A percentile compares a stretch with the other conserved stretches of the same genome.
Evolutionary conservation across 92 coral and sea anemone species (phyloP).

Genomic region (Metridium senile): DNA sequence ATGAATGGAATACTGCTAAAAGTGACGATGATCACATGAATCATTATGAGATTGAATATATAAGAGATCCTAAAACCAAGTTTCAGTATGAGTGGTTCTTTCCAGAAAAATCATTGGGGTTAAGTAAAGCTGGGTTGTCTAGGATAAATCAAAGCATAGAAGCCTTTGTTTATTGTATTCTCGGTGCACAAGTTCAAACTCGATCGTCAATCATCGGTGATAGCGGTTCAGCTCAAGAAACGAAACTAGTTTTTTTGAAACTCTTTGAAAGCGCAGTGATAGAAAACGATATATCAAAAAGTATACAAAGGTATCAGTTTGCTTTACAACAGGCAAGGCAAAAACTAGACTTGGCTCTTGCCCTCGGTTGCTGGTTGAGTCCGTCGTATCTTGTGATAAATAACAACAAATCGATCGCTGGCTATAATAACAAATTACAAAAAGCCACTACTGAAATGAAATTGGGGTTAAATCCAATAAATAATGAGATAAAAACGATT

Average conservation of each 20-base stretch:
- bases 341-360: conserved; percentile 8
- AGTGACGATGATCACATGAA: not conserved
- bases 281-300: conserved; percentile 4
- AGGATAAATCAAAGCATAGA: conserved; percentile 37
- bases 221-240: conserved; percentile 22
- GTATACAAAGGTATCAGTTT: conserved; percentile 21
- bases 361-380: conserved; percentile 34
- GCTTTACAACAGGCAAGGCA: conserved; percentile 24
- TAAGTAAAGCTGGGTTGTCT: conserved; percentile 29
- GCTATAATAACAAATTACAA: conserved; percentile 35
- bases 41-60: not conserved
- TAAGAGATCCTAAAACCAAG: conserved; percentile 1
- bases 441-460: conserved; percentile 22
- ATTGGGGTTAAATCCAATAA: conserved; percentile 22
- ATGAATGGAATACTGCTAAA: conserved; percentile 3
- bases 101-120: conserved; percentile 7
- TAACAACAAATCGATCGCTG: conserved; percentile 10
- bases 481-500: conserved; percentile 11
- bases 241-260: not conserved
- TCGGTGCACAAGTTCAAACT: conserved; percentile 30
- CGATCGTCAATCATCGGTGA: conserved; percentile 25
- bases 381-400: conserved; percentile 20
- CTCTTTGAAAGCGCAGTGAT: conserved; percentile 11
- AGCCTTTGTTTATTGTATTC: conserved; percentile 31
- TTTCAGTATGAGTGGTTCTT: conserved; percentile 2